Percentiles rank a stretch among this genome's conserved stretches.
Conservation (phyloP, 1,140 invertebrate genomes). For the Mamestra configurata region DNA sequence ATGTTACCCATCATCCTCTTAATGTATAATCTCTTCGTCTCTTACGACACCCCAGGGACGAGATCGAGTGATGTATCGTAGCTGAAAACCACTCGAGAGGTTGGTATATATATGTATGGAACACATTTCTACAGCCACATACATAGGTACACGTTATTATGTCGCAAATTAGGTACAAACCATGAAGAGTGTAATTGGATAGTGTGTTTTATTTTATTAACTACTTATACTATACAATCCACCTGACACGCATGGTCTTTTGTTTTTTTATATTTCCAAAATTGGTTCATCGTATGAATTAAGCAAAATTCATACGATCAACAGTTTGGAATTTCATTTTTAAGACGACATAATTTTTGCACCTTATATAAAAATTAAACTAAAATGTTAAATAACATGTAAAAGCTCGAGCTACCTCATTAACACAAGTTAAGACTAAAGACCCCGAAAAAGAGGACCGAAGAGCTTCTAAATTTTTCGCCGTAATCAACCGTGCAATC, state of each 20-base stretch:
- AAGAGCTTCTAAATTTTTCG: background rate
- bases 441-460: background rate
- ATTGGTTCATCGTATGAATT: too few relatives aligned
- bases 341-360: background rate
- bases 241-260: too few relatives aligned
- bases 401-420: background rate
- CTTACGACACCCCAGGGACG: slow-evolving; percentile 4
- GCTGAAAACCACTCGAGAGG: background rate
- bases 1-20: slow-evolving; percentile 12
- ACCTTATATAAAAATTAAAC: background rate
- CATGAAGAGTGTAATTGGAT: too few relatives aligned
- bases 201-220: too few relatives aligned
- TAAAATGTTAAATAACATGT: background rate
- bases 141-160: too few relatives aligned
- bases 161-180: too few relatives aligned
- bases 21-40: slow-evolving; percentile 24
- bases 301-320: too few relatives aligned
- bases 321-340: too few relatives aligned
- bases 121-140: too few relatives aligned
- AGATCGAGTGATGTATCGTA: slow-evolving; percentile 6
- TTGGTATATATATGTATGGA: background rate
- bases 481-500: slow-evolving; percentile 24
- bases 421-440: background rate
- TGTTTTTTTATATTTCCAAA: too few relatives aligned
- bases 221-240: too few relatives aligned